Conservation (phyloP, 2,797 vertebrate species). For the Lacerta bilineata region DNA sequence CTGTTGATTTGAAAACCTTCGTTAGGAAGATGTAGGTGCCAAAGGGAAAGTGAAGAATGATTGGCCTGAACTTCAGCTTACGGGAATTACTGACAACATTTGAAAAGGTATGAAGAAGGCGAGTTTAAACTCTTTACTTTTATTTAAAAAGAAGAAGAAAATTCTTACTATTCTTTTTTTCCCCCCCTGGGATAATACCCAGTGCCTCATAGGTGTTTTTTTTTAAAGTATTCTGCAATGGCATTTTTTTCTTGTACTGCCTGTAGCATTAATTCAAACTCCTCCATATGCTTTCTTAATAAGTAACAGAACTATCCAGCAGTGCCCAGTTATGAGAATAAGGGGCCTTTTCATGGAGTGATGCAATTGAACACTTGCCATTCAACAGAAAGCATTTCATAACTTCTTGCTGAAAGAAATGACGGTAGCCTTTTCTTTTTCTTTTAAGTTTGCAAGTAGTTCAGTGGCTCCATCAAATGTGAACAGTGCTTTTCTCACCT, state of each 20-base stretch:
- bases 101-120: conserved; percentile 91
- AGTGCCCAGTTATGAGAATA: conserved; percentile 23
- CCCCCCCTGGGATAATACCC: background rate
- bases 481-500: conserved; percentile 33
- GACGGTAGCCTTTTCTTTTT: conserved; percentile 18
- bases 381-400: conserved; percentile 43
- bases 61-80: conserved; percentile 94
- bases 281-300: background rate
- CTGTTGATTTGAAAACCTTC: conserved; percentile 72
- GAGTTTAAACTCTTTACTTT: conserved; percentile 41
- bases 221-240: background rate
- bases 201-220: background rate
- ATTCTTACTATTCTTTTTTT: background rate
- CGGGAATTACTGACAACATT: conserved; percentile 91
- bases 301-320: conserved; percentile 35
- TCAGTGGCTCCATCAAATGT: conserved; percentile 53
- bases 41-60: conserved; percentile 85
- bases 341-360: conserved; percentile 49
- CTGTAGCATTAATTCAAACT: background rate
- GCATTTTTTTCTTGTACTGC: background rate
- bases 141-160: conserved; percentile 18
- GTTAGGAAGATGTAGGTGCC: conserved; percentile 80
- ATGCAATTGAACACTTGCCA: conserved; percentile 50
- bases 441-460: conserved; percentile 30
- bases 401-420: conserved; percentile 58